Evolutionary conservation across 2,113 vertebrate genomes (phyloP), one percentile per base, ranked within the genome.

Genomic region (Ochotona princeps): DNA sequence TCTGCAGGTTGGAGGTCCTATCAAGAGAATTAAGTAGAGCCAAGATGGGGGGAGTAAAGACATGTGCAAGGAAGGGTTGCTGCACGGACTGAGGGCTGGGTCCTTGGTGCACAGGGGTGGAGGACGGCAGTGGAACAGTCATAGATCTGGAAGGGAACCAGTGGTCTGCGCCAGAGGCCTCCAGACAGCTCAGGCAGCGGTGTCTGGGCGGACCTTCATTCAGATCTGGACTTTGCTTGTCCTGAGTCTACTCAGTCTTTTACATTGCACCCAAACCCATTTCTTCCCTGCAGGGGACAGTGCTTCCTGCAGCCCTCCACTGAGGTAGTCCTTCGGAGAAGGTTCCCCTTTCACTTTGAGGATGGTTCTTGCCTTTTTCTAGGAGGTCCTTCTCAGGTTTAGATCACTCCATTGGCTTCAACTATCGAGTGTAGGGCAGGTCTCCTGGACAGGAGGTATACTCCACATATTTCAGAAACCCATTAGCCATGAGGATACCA

Each of bases 381-480:
- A 80, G 80, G 60, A 95, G 86, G 69, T 92, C 88, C 85, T 83
- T 93, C 94, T 97, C 89, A 83, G 93, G 90, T 95, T 97, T 96
- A 97, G 89, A 80, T 96, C 94, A 96, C 90, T 85, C 72, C 65
- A 74, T 4, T 91, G 96, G 92, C 89, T 83, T 91, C 93, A 44
- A 57, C 79, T 60, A 86, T 72, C 89, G 60, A 83, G 85, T 67
- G 66, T 95, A 93, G 86, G 86, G 93, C 92, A 93, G 91, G 92
- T 94, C 90, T 94, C 67, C 75, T 15, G 79, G 95, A 70, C 94
- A n/a, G 93, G 3, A 25, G 91, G 90, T 83, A 83, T 66, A 74
- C n/a, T 83, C 80, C 65, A 7, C 32, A 78, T 87, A 51, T 65
- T 73, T 91, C 87, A 78, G 70, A 94, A 28, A 91, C 25, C 51